Evolutionary conservation across 1,140 invertebrate genomes (phyloP).

Genomic region (Andrena cerasifolii): DNA sequence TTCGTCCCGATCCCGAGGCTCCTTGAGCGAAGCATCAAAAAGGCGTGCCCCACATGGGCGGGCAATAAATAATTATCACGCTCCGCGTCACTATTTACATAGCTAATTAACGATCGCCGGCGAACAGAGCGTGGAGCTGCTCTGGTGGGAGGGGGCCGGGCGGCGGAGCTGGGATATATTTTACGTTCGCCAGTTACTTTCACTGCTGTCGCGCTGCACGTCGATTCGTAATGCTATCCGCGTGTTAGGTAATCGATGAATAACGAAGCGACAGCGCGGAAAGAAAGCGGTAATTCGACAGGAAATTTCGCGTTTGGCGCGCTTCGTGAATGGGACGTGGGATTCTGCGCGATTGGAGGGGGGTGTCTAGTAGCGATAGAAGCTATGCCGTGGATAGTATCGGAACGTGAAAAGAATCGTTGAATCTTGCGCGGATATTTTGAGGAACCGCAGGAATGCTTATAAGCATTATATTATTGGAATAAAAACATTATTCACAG

Average conservation of each 20-base stretch:
- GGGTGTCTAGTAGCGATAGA: no score
- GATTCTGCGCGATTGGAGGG: no score
- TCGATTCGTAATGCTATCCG: constrained; percentile 17
- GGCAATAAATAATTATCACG: constrained; percentile 9
- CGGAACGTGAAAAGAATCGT: no score
- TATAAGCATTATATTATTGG: no score
- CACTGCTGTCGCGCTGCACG: constrained; percentile 5
- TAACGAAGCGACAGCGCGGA: constrained; percentile 5
- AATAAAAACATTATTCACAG: no score
- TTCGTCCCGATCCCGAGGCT: no score
- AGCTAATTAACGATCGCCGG: constrained; percentile 17
- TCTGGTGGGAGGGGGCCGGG: neutral
- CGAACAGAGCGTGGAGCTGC: no score
- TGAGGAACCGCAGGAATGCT: no score
- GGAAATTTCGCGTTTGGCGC: constrained; percentile 1
- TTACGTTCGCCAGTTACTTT: constrained; percentile 24
- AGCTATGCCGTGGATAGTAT: no score
- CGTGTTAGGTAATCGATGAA: constrained; percentile 19
- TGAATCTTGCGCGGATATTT: no score
- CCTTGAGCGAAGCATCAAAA: neutral
- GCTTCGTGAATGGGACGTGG: neutral
- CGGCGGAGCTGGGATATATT: neutral
- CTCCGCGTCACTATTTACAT: neutral
- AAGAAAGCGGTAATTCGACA: constrained; percentile 15
- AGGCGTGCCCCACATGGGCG: neutral